Base-by-base conservation (phyloP, 2,113 vertebrate genomes). In the Trachemys scripta region DNA sequence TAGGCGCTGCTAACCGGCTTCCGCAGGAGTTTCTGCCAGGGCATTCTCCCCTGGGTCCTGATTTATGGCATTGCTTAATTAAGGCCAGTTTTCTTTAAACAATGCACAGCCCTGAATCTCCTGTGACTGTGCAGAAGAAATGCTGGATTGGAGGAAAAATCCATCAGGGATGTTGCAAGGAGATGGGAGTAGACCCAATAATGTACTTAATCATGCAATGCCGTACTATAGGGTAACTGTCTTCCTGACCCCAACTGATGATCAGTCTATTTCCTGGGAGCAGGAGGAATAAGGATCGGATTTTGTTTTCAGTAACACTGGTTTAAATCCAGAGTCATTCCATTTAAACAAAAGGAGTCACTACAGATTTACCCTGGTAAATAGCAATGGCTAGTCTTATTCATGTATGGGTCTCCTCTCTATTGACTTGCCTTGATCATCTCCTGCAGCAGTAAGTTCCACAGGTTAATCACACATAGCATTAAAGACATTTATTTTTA, bases 51-150 rank as follows among this genome's bases (percentile, higher is more conserved):
- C 0, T 84, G 94, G 96, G 59, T 85, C 17, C 79, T 93, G 96
- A 95, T 95, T 94, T 86, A 94, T 93, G 89, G 88, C 7, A 1
- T 94, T 92, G 76, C 69, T 97, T 97, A 96, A 97, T 97, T 97
- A 97, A 96, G 96, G 93, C 96, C 80, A 90, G 79, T 83, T 93
- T 84, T 76, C 47, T 94, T 81, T 50, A 50, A 92, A 95, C 81
- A 75, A 87, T 76, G 4, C 42, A 6, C 5, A 72, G 57, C 20
- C 54, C 85, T 93, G 84, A 90, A 65, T 91, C 88, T 97, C 85
- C 81, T 87, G 79, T 57, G 47, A 47, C 78, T 80, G 82, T 42
- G 80, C 9, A 69, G 12, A 1, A 3, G 79, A 49, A 5, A 51
- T 49, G 49, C 20, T 50, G 19, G 29, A 47, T n/a, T 10, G 53